These are phyloP conservation scores for Alcedo atthis DNA, from an alignment of 2,797 vertebrate genomes.

Conservation along the genomic window DNA sequence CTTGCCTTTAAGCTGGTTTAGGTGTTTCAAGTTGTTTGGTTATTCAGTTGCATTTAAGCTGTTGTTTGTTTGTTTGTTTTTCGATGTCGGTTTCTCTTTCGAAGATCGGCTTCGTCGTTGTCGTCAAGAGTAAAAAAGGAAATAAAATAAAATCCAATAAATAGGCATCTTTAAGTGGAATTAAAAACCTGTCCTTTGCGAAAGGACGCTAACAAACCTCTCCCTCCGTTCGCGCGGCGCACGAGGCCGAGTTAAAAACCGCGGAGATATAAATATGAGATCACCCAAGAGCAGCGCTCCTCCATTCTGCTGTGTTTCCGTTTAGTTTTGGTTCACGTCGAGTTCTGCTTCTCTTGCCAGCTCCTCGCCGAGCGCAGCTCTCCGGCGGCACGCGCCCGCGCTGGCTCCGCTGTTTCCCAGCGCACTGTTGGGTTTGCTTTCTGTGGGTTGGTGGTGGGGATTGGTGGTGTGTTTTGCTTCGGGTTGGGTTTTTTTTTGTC, in stretches of 20 bases:
- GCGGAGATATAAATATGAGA: conserved; percentile 81
- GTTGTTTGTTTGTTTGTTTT: not conserved
- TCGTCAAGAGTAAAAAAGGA: conserved; percentile 58
- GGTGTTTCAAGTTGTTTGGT: not conserved
- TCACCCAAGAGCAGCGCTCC: conserved; percentile 75
- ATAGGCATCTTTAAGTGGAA: conserved; percentile 85
- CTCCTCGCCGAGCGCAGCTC: conserved; percentile 66
- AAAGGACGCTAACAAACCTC: conserved; percentile 79
- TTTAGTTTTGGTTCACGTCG: conserved; percentile 4
- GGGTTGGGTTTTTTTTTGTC: not conserved
- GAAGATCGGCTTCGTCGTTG: conserved; percentile 47
- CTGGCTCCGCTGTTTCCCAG: not conserved
- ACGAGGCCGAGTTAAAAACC: conserved; percentile 78
- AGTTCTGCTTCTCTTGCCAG: conserved; percentile 69
- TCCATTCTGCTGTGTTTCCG: not conserved
- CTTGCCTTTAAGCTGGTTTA: conserved; percentile 41
- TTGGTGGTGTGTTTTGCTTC: not conserved
- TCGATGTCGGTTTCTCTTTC: not conserved
- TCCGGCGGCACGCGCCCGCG: not conserved
- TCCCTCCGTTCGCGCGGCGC: conserved; percentile 64
- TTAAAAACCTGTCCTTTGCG: conserved; percentile 84
- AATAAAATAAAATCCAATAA: conserved; percentile 78
- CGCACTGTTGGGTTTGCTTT: not conserved
- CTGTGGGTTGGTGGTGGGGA: not conserved
- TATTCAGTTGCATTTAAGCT: not conserved